Evolutionary conservation across 2,113 vertebrate genomes (phyloP), one percentile per base, ranked within the genome.

Genomic region (Synodontis membranacea): DNA sequence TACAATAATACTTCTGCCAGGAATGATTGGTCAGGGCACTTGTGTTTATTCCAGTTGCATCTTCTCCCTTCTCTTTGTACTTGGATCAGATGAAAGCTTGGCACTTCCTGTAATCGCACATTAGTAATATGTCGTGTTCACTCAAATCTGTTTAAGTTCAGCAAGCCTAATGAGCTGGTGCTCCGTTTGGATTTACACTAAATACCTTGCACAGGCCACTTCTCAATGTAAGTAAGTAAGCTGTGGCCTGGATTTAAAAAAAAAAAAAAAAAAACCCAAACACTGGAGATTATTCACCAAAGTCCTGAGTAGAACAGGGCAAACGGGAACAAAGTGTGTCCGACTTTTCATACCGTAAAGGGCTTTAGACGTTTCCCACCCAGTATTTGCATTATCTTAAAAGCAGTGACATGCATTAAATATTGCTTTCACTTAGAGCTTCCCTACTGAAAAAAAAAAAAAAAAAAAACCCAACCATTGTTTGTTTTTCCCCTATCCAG

Each of bases 401-500:
- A 37, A 37, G 15, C 64, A 21, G 34, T 37, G 34, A 17, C 64
- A 14, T 75, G 72, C 72, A 46, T 48, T 1, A 9, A 60, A 42
- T 14, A 7, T 28, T 82, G 19, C 1, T 46, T 60, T 82, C 39
- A 42, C 31, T 75, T 10, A 8, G 1, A 17, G 28, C 1, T 17
- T 75, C 28, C 34, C 9, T 19, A 39, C 39, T 37, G 70, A 58
- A 28, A 42, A 9, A n/a, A 46, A 34, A 48, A 70, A 72, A 75
- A 42, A n/a, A 5, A 0, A 9, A 62, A 62, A 21, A 56, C 19
- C 31, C 11, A 2, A 56, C 11, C 42, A 0, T 58, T 28, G 56
- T 56, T 54, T 75, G 37, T 91, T 87, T 92, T n/a, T 44, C 89
- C 31, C 66, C 56, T 10, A 86, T 87, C 0, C 84, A 99, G 98